A percentile compares a stretch with the other conserved stretches of the same genome.
Evolutionary conservation across 2,797 vertebrate species (phyloP).

Genomic region (Hafferia zeledoni): DNA sequence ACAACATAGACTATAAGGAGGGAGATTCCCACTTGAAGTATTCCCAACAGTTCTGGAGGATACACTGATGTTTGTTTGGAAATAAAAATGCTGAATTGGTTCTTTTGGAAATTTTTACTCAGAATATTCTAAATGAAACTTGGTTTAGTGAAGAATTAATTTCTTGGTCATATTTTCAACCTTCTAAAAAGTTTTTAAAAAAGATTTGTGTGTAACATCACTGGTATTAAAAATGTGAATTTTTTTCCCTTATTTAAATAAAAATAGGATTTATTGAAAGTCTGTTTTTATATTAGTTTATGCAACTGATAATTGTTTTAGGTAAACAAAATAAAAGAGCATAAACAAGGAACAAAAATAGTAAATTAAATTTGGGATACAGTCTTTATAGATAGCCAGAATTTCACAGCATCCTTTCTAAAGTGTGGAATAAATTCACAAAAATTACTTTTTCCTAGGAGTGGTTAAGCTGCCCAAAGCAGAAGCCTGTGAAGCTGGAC

Average conservation of each 20-base stretch:
- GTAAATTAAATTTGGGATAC: background rate
- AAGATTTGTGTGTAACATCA: background rate
- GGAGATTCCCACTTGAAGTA: background rate
- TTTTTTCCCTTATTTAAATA: background rate
- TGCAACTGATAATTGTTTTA: conserved; percentile 8
- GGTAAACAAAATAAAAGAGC: background rate
- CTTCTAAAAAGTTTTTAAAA: background rate
- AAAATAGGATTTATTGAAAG: background rate
- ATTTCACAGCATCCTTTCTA: background rate
- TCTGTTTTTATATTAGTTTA: background rate
- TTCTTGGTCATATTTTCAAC: background rate
- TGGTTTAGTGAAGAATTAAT: background rate
- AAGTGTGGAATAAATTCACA: background rate
- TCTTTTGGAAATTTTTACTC: background rate
- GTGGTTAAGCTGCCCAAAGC: background rate
- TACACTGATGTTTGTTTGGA: background rate
- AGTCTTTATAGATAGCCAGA: background rate
- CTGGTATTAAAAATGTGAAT: background rate
- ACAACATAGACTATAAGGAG: background rate
- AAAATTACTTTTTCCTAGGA: background rate
- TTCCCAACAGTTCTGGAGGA: background rate
- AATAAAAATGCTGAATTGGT: background rate
- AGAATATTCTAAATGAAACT: background rate
- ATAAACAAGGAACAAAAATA: background rate
- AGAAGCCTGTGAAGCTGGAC: background rate